phyloP scores from a whole-genome alignment of 2,888 invertebrate genomes.

The Oligia fasciuncula region DNA sequence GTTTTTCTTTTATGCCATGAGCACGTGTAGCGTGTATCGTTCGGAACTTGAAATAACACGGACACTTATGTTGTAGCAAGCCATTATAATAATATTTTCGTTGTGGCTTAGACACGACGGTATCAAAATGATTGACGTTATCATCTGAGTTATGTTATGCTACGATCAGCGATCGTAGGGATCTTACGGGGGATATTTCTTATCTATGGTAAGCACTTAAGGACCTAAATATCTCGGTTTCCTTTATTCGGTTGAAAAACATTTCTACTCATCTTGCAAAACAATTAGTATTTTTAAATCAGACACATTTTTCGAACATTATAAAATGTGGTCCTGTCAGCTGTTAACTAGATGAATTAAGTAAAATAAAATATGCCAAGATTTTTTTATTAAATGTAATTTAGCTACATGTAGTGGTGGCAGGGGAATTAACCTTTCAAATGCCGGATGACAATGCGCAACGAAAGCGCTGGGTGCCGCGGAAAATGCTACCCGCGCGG shows the following conservation, averaged over 20 bases:
- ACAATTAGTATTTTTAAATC: background rate
- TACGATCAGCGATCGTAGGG: constrained; percentile 25
- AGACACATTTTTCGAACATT: no score
- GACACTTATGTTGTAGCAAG: constrained; percentile 25
- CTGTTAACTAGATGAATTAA: no score
- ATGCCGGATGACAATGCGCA: no score
- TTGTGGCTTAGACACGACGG: constrained; percentile 19
- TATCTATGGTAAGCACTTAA: background rate
- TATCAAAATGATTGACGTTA: constrained; percentile 66
- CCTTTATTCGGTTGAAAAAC: background rate
- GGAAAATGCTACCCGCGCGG: no score
- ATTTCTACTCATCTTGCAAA: background rate
- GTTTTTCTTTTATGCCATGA: constrained; percentile 47
- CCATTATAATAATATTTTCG: constrained; percentile 58
- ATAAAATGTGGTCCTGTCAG: background rate
- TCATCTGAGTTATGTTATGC: constrained; percentile 36
- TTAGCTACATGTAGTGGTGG: background rate
- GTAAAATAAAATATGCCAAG: background rate
- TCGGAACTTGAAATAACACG: constrained; percentile 44
- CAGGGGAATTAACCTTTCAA: background rate
- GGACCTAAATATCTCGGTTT: background rate
- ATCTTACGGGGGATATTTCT: constrained; percentile 12
- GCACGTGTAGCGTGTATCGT: constrained; percentile 29
- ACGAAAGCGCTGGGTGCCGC: no score
- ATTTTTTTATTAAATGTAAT: background rate